Conservation (phyloP, 2,113 vertebrate species). For the Gorsachius goisagi region DNA sequence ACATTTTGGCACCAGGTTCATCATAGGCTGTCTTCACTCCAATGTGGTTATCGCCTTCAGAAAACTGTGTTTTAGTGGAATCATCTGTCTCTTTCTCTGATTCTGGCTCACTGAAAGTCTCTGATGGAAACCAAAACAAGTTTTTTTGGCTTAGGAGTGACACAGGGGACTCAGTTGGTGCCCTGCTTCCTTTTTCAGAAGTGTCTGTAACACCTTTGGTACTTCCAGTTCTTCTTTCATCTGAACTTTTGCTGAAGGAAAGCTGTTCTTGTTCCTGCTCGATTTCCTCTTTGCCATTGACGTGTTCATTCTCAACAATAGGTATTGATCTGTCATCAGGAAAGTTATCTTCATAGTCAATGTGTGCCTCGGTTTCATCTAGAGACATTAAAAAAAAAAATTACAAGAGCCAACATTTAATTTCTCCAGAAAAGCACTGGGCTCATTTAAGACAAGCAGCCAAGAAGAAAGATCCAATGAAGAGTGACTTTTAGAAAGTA, state of each 20-base stretch:
- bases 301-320: slow-evolving; percentile 49
- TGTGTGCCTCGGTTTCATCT: slow-evolving; percentile 83
- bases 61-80: slow-evolving; percentile 56
- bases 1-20: slow-evolving; percentile 57
- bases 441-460: not conserved
- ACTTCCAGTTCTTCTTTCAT: slow-evolving; percentile 1
- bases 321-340: slow-evolving; percentile 78
- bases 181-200: slow-evolving; percentile 2
- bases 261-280: slow-evolving; percentile 33
- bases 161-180: slow-evolving; percentile 78
- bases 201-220: slow-evolving; percentile 14
- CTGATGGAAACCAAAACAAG: slow-evolving; percentile 87
- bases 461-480: not conserved
- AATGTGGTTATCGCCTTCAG: slow-evolving; percentile 67
- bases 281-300: slow-evolving; percentile 38
- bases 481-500: not conserved
- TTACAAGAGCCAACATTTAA: not conserved
- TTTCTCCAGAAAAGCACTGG: not conserved
- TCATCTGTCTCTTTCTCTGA: slow-evolving; percentile 52
- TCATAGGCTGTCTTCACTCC: slow-evolving; percentile 59
- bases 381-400: not conserved
- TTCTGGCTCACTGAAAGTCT: slow-evolving; percentile 76
- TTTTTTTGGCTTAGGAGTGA: slow-evolving; percentile 86
- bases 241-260: slow-evolving; percentile 44
- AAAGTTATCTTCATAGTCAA: slow-evolving; percentile 94